These are phyloP conservation scores for Thrips palmi DNA, from an alignment of 1,140 invertebrate genomes.

Conservation along the genomic window DNA sequence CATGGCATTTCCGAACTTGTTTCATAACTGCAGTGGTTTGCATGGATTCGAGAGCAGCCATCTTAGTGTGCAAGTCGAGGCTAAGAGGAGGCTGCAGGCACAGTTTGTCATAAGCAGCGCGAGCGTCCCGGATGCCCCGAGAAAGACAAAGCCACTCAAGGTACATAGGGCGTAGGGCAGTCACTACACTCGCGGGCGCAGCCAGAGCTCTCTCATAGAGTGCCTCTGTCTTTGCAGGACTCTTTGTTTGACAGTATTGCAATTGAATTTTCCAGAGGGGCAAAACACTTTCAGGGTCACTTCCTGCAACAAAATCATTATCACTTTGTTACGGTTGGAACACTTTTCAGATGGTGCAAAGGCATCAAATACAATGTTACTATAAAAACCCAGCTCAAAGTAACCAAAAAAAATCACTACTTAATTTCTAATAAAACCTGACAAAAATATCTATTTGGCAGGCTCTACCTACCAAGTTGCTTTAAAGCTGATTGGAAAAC, in stretches of 20 bases:
- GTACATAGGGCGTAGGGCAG: slow-evolving; percentile 26
- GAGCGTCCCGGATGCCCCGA: slow-evolving; percentile 24
- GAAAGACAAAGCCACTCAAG: slow-evolving; percentile 26
- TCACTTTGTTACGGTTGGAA: too few relatives aligned
- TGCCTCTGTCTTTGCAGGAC: slow-evolving; percentile 22
- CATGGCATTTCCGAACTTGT: slow-evolving; percentile 23
- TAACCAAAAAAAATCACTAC: too few relatives aligned
- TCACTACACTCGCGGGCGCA: slow-evolving; percentile 20
- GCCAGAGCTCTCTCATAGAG: slow-evolving; percentile 25
- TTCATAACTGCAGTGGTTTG: slow-evolving; percentile 23
- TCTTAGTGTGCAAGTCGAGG: slow-evolving; percentile 29
- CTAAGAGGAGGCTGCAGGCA: slow-evolving; percentile 23
- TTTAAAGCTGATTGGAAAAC: slow-evolving; percentile 23
- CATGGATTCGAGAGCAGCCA: slow-evolving; percentile 28
- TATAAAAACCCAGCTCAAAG: too few relatives aligned
- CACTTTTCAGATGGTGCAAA: too few relatives aligned
- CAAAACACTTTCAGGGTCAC: slow-evolving; percentile 23
- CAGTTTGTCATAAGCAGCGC: slow-evolving; percentile 24
- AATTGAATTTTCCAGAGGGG: slow-evolving; percentile 28
- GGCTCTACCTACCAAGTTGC: slow-evolving; percentile 22
- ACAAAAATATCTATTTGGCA: too few relatives aligned
- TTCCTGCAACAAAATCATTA: too few relatives aligned
- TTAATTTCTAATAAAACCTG: too few relatives aligned
- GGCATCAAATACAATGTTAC: too few relatives aligned
- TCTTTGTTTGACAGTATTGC: slow-evolving; percentile 24